Evolutionary conservation across 2,888 invertebrate genomes (phyloP).

Genomic region (Ethmia dodecea): DNA sequence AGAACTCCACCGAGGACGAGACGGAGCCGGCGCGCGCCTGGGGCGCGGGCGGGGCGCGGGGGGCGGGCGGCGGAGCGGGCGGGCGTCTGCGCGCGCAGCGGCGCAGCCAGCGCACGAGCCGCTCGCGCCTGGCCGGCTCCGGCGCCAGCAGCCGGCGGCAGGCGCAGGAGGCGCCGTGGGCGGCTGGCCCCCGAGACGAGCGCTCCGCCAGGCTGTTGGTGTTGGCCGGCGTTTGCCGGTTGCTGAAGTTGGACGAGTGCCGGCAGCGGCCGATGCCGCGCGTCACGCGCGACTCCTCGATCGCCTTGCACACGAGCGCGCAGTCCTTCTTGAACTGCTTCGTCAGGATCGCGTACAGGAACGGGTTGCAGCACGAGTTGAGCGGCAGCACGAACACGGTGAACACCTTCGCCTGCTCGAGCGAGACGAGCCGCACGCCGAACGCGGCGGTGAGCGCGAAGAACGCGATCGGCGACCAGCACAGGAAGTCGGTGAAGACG

Average conservation of each 20-base stretch:
- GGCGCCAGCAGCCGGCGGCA: slow-evolving; percentile 84
- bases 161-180: slow-evolving; percentile 75
- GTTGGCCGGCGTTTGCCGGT: slow-evolving; percentile 91
- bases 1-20: slow-evolving; percentile 93
- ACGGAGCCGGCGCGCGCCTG: slow-evolving; percentile 85
- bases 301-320: slow-evolving; percentile 95
- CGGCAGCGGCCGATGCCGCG: slow-evolving; percentile 91
- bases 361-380: slow-evolving; percentile 98
- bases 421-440: slow-evolving; percentile 91
- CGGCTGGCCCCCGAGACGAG: slow-evolving; percentile 81
- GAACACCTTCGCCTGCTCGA: slow-evolving; percentile 97
- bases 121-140: slow-evolving; percentile 81
- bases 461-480: slow-evolving; percentile 99
- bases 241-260: slow-evolving; percentile 92
- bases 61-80: slow-evolving; percentile 74
- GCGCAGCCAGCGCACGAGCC: slow-evolving; percentile 80
- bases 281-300: slow-evolving; percentile 95
- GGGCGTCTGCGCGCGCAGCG: slow-evolving; percentile 33
- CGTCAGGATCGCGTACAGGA: slow-evolving; percentile 97
- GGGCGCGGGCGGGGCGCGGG: slow-evolving; percentile 30
- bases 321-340: slow-evolving; percentile 99
- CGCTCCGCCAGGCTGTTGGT: slow-evolving; percentile 90
- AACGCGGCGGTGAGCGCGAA: slow-evolving; percentile 96
- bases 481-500: slow-evolving; percentile 97
- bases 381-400: slow-evolving; percentile 97